Percentiles rank a stretch among this genome's conserved stretches.
These are phyloP conservation scores for Cantharis nigra DNA, from an alignment of 2,888 invertebrate genomes.

Conservation along the genomic window DNA sequence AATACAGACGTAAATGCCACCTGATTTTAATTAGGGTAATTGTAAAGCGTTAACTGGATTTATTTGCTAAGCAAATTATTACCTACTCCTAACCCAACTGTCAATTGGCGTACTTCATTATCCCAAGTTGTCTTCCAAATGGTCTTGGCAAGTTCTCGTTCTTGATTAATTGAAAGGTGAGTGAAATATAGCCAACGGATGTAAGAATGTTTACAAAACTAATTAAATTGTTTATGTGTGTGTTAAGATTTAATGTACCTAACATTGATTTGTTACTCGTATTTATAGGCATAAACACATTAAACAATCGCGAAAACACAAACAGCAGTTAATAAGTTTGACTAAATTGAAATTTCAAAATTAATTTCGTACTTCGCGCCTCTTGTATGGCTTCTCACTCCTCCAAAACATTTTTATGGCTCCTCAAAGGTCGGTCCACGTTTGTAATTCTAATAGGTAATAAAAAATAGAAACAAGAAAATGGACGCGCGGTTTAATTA, in stretches of 20 bases:
- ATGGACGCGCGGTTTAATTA: background rate
- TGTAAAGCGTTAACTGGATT: conserved; percentile 38
- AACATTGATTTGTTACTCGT: background rate
- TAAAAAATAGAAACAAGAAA: background rate
- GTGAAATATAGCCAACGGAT: conserved; percentile 29
- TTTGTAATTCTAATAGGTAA: background rate
- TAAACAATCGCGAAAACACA: background rate
- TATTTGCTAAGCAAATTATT: conserved; percentile 41
- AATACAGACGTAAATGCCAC: conserved; percentile 37
- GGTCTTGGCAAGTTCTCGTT: conserved; percentile 27
- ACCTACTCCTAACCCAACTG: conserved; percentile 26
- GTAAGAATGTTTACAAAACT: conserved; percentile 6
- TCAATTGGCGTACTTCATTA: conserved; percentile 31
- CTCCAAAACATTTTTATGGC: background rate
- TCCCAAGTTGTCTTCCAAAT: conserved; percentile 28
- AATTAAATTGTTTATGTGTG: conserved; percentile 1
- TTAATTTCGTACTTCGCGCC: background rate
- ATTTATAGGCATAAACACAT: background rate
- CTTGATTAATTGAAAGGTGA: conserved; percentile 38
- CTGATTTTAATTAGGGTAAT: conserved; percentile 42
- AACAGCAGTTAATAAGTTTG: background rate
- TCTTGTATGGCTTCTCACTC: background rate
- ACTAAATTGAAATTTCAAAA: background rate
- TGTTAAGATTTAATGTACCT: conserved; percentile 2
- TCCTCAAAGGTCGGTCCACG: background rate